These are phyloP conservation scores for Crotophaga sulcirostris DNA, from an alignment of 2,113 vertebrate species.

Conservation along the genomic window DNA sequence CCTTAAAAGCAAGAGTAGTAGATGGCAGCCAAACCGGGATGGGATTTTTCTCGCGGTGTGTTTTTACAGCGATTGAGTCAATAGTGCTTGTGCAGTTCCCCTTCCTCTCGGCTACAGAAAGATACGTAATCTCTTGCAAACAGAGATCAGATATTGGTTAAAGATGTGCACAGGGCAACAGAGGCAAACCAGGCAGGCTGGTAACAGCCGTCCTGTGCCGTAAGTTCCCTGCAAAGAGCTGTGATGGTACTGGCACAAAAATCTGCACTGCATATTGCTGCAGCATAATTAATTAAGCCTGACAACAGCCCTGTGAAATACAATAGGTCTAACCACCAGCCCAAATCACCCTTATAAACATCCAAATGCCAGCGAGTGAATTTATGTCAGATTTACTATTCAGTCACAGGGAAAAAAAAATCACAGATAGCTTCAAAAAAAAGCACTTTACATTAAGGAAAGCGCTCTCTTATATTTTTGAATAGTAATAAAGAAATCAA, in stretches of 20 bases:
- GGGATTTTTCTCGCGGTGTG: neutral
- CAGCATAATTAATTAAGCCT: conserved; percentile 65
- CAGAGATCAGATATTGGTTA: neutral
- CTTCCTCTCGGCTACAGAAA: neutral
- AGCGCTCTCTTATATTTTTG: conserved; percentile 15
- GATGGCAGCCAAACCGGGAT: neutral
- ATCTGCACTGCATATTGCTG: conserved; percentile 52
- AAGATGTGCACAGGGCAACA: neutral
- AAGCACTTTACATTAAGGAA: neutral
- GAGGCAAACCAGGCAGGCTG: neutral
- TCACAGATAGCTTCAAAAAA: neutral
- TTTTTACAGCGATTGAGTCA: neutral
- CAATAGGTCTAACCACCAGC: conserved; percentile 60
- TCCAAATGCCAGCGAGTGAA: conserved; percentile 42
- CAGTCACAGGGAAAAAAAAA: neutral
- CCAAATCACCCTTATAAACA: conserved; percentile 62
- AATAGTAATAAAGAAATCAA: conserved; percentile 30
- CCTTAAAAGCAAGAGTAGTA: neutral
- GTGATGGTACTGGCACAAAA: conserved; percentile 30
- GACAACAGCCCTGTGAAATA: conserved; percentile 62
- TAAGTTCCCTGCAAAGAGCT: neutral
- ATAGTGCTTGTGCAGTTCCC: neutral
- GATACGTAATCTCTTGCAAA: neutral
- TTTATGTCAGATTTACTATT: neutral
- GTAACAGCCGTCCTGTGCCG: neutral